A percentile compares a stretch with the other conserved stretches of the same genome.
These are phyloP conservation scores for Oceanites oceanicus DNA, from an alignment of 2,113 vertebrate species.

Conservation along the genomic window DNA sequence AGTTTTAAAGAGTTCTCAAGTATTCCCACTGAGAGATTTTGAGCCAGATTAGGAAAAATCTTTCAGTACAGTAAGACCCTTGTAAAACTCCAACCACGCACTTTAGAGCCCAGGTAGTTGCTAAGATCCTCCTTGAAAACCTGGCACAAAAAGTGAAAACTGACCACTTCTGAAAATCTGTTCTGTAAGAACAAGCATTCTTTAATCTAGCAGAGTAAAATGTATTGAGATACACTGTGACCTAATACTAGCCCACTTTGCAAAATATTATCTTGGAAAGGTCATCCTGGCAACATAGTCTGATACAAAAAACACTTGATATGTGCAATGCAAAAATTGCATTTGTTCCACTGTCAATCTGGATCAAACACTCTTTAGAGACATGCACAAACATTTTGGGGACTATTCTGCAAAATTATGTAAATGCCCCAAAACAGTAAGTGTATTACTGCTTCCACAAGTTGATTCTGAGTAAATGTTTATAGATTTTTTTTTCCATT, in stretches of 20 bases:
- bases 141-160: background rate
- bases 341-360: background rate
- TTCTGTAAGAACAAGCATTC: background rate
- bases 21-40: background rate
- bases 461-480: background rate
- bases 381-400: background rate
- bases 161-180: background rate
- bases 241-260: background rate
- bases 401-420: background rate
- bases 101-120: background rate
- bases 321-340: background rate
- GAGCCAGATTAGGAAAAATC: background rate
- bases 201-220: background rate
- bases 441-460: background rate
- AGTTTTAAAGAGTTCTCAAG: background rate
- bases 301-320: background rate
- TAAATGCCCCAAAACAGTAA: background rate
- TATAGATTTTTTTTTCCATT: background rate
- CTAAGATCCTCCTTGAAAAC: background rate
- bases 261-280: background rate
- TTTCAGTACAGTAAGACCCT: background rate
- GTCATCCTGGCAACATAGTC: too few relatives aligned
- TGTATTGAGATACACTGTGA: background rate
- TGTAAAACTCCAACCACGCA: background rate
- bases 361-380: background rate